Evolutionary conservation across 2,888 invertebrate species (phyloP).

Genomic region (Chrysolina americana): DNA sequence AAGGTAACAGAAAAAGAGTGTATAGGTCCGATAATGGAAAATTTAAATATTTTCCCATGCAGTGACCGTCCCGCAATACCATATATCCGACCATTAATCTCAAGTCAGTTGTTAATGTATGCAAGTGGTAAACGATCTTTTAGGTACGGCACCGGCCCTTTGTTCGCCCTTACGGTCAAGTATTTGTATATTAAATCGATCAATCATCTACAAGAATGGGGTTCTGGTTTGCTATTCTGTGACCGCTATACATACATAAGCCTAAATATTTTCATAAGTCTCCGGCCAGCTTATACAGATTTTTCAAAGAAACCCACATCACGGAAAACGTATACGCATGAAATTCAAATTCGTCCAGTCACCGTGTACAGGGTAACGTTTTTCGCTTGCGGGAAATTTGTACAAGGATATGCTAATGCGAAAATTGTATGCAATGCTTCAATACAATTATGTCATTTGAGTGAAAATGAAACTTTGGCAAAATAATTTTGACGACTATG

Average conservation of each 20-base stretch:
- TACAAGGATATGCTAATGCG: too few relatives aligned
- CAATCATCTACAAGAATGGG: conserved; percentile 70
- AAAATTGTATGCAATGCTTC: too few relatives aligned
- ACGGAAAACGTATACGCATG: conserved; percentile 45
- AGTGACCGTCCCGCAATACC: conserved; percentile 60
- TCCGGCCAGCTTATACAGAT: conserved; percentile 50
- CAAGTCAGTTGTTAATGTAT: conserved; percentile 68
- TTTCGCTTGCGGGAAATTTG: neutral
- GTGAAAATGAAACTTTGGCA: too few relatives aligned
- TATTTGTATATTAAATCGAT: conserved; percentile 71
- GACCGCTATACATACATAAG: conserved; percentile 64
- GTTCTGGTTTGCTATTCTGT: conserved; percentile 59
- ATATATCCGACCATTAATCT: conserved; percentile 68
- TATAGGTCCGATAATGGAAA: conserved; percentile 42
- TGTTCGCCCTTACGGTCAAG: conserved; percentile 71
- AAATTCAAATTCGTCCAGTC: conserved; percentile 47
- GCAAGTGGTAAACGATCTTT: conserved; percentile 70
- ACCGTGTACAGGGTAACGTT: conserved; percentile 33
- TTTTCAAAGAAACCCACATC: conserved; percentile 50
- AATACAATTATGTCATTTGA: too few relatives aligned
- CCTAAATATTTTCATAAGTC: conserved; percentile 56
- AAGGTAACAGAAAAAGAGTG: conserved; percentile 40
- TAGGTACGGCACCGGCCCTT: conserved; percentile 67
- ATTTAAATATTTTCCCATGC: conserved; percentile 61
- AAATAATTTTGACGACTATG: too few relatives aligned